phyloP scores from a whole-genome alignment of 1,140 invertebrate genomes.

The Diplogasteroides magnus region DNA sequence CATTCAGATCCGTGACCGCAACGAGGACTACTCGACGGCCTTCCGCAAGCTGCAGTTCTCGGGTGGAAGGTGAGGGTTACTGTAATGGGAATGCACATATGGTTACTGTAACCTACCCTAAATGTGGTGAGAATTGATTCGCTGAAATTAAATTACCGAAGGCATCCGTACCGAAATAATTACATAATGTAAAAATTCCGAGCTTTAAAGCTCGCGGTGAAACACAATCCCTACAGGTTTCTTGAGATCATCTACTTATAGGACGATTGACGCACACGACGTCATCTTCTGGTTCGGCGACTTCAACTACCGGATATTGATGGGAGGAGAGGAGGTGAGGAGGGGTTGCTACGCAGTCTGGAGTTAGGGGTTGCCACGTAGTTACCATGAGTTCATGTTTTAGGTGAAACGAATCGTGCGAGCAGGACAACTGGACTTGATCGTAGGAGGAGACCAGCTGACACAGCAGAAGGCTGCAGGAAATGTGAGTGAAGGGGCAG shows the following conservation, averaged over 20 bases:
- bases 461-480: slow-evolving; percentile 61
- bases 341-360: too few relatives aligned
- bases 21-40: slow-evolving; percentile 92
- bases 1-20: slow-evolving; percentile 67
- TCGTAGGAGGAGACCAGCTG: slow-evolving; percentile 84
- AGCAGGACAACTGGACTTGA: slow-evolving; percentile 70
- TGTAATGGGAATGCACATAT: too few relatives aligned
- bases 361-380: too few relatives aligned
- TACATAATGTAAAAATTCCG: too few relatives aligned
- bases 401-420: slow-evolving; percentile 80
- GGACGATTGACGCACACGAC: slow-evolving; percentile 86
- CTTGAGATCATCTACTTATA: too few relatives aligned
- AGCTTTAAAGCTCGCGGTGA: too few relatives aligned
- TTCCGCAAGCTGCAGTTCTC: slow-evolving; percentile 85
- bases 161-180: too few relatives aligned
- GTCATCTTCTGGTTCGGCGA: slow-evolving; percentile 99
- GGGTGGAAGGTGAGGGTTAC: too few relatives aligned
- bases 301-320: slow-evolving; percentile 96
- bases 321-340: slow-evolving; percentile 71
- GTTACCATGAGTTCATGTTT: neutral
- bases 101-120: too few relatives aligned
- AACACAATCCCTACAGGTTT: too few relatives aligned
- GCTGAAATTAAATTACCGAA: too few relatives aligned
- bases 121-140: too few relatives aligned
- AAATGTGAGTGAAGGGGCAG: slow-evolving; percentile 52